A percentile compares a stretch with the other conserved stretches of the same genome.
phyloP scores from a whole-genome alignment of 2,888 invertebrate genomes.

The Drosophila dives region DNA sequence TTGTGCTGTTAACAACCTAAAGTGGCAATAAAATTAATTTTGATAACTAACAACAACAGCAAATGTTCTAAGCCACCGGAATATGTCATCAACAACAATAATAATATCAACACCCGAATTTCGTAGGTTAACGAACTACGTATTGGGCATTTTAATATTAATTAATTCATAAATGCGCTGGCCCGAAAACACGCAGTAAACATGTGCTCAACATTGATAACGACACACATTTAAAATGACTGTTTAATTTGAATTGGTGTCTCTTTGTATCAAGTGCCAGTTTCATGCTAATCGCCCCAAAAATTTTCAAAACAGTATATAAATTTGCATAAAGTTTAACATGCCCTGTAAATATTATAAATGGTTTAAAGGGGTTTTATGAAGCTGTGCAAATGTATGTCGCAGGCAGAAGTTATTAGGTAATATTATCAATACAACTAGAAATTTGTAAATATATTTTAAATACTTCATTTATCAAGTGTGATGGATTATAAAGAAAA shows the following conservation, averaged over 20 bases:
- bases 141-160: slow-evolving; percentile 42
- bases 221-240: slow-evolving; percentile 66
- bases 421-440: neutral
- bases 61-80: slow-evolving; percentile 29
- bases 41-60: slow-evolving; percentile 43
- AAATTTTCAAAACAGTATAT: slow-evolving; percentile 49
- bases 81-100: slow-evolving; percentile 37
- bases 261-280: slow-evolving; percentile 43
- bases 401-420: neutral
- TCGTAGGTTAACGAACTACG: slow-evolving; percentile 71
- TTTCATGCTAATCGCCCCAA: slow-evolving; percentile 74
- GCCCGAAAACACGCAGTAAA: slow-evolving; percentile 52
- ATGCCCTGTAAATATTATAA: neutral
- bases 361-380: neutral
- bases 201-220: slow-evolving; percentile 72
- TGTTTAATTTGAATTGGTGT: neutral
- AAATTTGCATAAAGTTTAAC: slow-evolving; percentile 50
- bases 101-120: slow-evolving; percentile 8
- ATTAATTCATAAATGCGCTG: slow-evolving; percentile 67
- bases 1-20: slow-evolving; percentile 57
- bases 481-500: neutral
- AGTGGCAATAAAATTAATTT: slow-evolving; percentile 61
- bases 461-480: neutral
- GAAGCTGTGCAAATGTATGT: neutral
- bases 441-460: neutral